These are phyloP conservation scores for Bombus pyrosoma DNA, from an alignment of 1,140 invertebrate species.

Conservation along the genomic window DNA sequence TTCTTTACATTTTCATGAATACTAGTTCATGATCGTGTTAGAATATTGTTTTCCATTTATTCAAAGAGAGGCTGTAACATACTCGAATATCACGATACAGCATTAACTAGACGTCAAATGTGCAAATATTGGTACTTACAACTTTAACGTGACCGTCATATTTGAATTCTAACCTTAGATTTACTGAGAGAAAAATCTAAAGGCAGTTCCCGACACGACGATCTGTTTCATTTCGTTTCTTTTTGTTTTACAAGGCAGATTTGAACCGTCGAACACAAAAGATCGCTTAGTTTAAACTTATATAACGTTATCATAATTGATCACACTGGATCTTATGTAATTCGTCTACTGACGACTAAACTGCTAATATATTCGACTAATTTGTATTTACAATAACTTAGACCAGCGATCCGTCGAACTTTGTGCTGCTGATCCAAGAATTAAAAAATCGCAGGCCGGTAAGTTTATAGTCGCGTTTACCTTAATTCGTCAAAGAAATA, in stretches of 20 bases:
- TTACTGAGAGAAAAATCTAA: constrained; percentile 17
- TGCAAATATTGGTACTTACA: constrained; percentile 22
- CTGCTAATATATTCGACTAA: constrained; percentile 44
- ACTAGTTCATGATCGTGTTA: constrained; percentile 2
- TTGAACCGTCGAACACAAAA: constrained; percentile 12
- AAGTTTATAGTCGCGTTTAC: constrained; percentile 23
- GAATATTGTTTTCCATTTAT: constrained; percentile 13
- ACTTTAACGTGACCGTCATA: neutral
- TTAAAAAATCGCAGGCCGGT: constrained; percentile 41
- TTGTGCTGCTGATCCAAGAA: constrained; percentile 13
- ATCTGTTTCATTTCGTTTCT: neutral
- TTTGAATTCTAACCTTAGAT: constrained; percentile 15
- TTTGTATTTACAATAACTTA: constrained; percentile 57
- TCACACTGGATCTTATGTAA: constrained; percentile 16
- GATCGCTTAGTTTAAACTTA: constrained; percentile 32
- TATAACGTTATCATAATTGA: constrained; percentile 28
- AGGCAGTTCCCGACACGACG: constrained; percentile 20
- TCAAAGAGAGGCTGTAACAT: neutral
- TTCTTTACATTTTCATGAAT: neutral
- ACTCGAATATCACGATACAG: constrained; percentile 23
- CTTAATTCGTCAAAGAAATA: constrained; percentile 3
- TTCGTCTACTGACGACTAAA: constrained; percentile 38
- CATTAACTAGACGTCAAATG: constrained; percentile 37
- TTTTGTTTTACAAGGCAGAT: constrained; percentile 27
- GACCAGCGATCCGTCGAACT: constrained; percentile 14